These are phyloP conservation scores for Himalopsyche anomala DNA, from an alignment of 2,888 invertebrate species.

Conservation along the genomic window DNA sequence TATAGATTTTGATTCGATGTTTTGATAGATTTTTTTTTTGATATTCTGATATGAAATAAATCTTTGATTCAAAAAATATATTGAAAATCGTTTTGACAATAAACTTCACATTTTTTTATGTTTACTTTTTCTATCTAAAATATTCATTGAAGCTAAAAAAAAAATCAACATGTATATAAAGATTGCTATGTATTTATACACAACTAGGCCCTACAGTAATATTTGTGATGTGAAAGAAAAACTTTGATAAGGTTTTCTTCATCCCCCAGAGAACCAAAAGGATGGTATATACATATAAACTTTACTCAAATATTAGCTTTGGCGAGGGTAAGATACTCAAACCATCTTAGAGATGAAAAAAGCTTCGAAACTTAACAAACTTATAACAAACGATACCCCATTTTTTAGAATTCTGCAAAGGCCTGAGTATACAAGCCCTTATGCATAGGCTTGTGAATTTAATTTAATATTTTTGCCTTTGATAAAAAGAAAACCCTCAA, in stretches of 20 bases:
- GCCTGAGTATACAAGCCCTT: too few species aligned
- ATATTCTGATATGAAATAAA: too few species aligned
- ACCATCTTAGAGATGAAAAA: slow-evolving; percentile 10
- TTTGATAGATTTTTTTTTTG: not conserved
- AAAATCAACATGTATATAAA: too few species aligned
- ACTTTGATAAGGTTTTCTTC: slow-evolving; percentile 33
- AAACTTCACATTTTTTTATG: too few species aligned
- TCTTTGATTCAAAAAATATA: too few species aligned
- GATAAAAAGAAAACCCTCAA: too few species aligned
- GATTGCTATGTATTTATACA: not conserved
- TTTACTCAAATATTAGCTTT: slow-evolving; percentile 35
- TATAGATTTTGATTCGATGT: not conserved
- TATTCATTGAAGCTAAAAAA: not conserved
- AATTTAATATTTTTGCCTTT: too few species aligned
- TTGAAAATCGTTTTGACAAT: too few species aligned
- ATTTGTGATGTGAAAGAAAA: slow-evolving; percentile 41
- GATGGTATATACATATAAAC: slow-evolving; percentile 38
- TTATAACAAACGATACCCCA: not conserved
- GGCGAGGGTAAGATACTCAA: slow-evolving; percentile 41
- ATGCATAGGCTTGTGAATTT: too few species aligned
- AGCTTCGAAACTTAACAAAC: not conserved
- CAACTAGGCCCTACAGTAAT: not conserved
- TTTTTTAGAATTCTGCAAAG: too few species aligned
- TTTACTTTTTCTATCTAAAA: not conserved
- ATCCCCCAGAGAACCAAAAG: slow-evolving; percentile 36